Percentiles rank a stretch among this genome's conserved stretches.
Conservation (phyloP, 2,888 invertebrate species). For the Exocentrus adspersus region DNA sequence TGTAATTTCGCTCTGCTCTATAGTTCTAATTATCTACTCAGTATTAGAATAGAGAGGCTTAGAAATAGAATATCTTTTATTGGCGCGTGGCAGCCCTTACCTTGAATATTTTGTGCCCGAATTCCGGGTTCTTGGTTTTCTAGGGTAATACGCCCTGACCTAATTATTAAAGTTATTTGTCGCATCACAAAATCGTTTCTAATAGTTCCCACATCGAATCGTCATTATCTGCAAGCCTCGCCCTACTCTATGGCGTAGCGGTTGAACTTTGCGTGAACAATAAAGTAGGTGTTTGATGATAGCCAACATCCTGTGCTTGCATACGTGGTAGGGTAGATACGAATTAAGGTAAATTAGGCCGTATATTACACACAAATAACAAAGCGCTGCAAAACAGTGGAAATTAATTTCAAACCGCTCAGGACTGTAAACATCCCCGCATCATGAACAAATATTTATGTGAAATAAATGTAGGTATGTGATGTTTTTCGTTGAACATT, state of each 20-base stretch:
- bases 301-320: conserved; percentile 19
- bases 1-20: too few species aligned
- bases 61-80: too few species aligned
- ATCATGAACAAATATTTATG: conserved; percentile 10
- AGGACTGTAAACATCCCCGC: background rate
- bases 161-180: too few species aligned
- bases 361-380: conserved; percentile 16
- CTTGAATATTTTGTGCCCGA: too few species aligned
- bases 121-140: too few species aligned
- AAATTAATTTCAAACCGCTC: conserved; percentile 22
- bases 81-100: too few species aligned
- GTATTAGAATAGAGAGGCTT: too few species aligned
- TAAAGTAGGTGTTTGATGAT: conserved; percentile 19
- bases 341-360: conserved; percentile 25
- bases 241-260: background rate
- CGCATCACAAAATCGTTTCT: background rate
- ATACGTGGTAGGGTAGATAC: conserved; percentile 12
- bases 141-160: too few species aligned
- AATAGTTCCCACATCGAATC: background rate
- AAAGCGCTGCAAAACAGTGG: conserved; percentile 15
- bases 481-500: too few species aligned
- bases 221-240: background rate
- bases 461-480: background rate
- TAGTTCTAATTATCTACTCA: too few species aligned
- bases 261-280: conserved; percentile 15